Conservation (phyloP, 2,797 vertebrate genomes). For the Muscicapa striata region DNA sequence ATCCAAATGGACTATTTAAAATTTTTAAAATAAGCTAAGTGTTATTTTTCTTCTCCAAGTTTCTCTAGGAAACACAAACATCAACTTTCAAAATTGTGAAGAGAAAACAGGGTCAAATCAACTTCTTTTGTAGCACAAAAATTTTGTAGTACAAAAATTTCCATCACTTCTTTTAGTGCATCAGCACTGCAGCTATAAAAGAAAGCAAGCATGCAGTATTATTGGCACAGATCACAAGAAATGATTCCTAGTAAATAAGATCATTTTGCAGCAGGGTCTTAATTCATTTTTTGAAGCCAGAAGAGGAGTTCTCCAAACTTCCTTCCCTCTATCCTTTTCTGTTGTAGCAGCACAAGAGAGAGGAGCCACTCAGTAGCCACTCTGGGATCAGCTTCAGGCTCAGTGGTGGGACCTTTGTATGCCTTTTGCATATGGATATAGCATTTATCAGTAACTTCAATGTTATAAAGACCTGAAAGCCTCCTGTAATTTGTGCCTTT, state of each 20-base stretch:
- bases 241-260: not conserved
- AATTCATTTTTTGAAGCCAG: not conserved
- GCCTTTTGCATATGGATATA: not conserved
- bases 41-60: not conserved
- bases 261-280: not conserved
- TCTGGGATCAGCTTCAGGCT: not conserved
- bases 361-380: not conserved
- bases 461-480: not conserved
- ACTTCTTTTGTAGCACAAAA: not conserved
- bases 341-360: not conserved
- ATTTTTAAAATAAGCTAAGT: not conserved
- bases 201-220: not conserved
- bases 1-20: rapidly evolving
- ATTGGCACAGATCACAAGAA: not conserved
- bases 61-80: not conserved
- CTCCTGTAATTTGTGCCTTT: not conserved
- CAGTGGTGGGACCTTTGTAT: not conserved
- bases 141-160: not conserved
- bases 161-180: not conserved
- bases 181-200: not conserved
- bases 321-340: not conserved
- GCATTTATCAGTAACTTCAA: not conserved
- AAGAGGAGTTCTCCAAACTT: not conserved
- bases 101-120: not conserved
- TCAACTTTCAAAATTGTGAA: not conserved